Base-by-base conservation (phyloP, 2,797 vertebrate species). In the Leuciscus waleckii region DNA sequence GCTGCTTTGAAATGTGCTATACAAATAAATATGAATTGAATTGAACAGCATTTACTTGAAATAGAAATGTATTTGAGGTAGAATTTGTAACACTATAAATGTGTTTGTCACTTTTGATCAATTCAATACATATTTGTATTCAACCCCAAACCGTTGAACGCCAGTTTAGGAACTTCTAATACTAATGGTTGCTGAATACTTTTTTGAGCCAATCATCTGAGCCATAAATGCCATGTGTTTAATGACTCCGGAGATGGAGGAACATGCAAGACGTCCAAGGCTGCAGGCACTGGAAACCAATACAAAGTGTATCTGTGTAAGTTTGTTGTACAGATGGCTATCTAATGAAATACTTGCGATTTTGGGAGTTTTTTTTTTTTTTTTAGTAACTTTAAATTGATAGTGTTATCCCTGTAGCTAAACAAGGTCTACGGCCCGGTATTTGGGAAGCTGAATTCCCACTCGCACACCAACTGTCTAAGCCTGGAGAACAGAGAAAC, bases 361-460 rank as follows among this genome's bases (percentile, higher is more conserved):
- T 74, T 32, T 32, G n/a, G n/a, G n/a, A 63, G 63, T 16, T 29
- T 26, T 63, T 63, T 6, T 65, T 63, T 6, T 65, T 29, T 43
- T 74, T 77, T 67, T 32, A 41, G 65, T 67, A 26, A 67, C 35
- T 84, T 58, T 73, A 76, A 86, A 76, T 67, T 43, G 63, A 73
- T 81, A 65, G 56, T 69, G 23, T 49, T 49, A 85, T 80, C 71
- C 51, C 32, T 65, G 81, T 69, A 67, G 75, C 86, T 85, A 74
- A 79, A 79, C 81, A 61, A 83, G 83, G 85, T 69, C 63, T 81
- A 13, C 5, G 54, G 85, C 80, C 77, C 71, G 75, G 74, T 74
- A 84, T 85, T 75, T 82, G 78, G 75, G 69, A 88, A 70, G 71
- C 75, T 56, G 43, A 82, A 80, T 77, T 78, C 86, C 75, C 26